These are phyloP conservation scores for Sericinus montela DNA, from an alignment of 2,888 invertebrate genomes.

Conservation along the genomic window DNA sequence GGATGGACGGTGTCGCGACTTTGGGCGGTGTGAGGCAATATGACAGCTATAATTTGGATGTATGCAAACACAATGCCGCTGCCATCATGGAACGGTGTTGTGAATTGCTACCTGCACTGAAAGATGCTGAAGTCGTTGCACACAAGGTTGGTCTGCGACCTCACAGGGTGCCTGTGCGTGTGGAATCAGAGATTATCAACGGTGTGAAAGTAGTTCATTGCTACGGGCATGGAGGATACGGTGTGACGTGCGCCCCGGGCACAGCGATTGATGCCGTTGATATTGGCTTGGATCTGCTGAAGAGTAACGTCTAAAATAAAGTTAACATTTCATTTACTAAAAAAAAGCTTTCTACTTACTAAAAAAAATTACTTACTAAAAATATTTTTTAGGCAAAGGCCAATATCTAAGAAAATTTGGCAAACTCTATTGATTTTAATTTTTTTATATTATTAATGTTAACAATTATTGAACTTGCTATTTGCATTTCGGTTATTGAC, in stretches of 20 bases:
- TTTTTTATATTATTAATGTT: too few relatives aligned
- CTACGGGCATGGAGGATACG: conserved; percentile 97
- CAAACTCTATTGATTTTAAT: too few relatives aligned
- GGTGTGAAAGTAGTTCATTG: conserved; percentile 88
- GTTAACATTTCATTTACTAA: too few relatives aligned
- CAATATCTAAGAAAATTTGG: too few relatives aligned
- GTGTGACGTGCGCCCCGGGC: conserved; percentile 93
- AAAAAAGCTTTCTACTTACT: too few relatives aligned
- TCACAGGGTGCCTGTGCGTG: conserved; percentile 85
- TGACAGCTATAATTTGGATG: conserved; percentile 84
- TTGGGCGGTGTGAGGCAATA: conserved; percentile 93
- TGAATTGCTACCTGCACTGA: conserved; percentile 84
- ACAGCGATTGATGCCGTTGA: conserved; percentile 88
- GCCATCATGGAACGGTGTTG: conserved; percentile 89
- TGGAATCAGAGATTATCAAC: conserved; percentile 81
- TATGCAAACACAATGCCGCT: conserved; percentile 85
- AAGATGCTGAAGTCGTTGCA: conserved; percentile 76
- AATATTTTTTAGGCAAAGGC: too few relatives aligned
- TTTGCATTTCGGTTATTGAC: too few relatives aligned
- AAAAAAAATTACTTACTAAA: too few relatives aligned
- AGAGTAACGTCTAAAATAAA: conserved; percentile 46
- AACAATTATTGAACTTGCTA: too few relatives aligned
- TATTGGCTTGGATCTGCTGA: conserved; percentile 80
- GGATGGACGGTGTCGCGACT: conserved; percentile 84
- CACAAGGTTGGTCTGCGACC: conserved; percentile 91